phyloP scores from a whole-genome alignment of 92 coral and sea anemone genomes.

The Zoanthus sociatus region DNA sequence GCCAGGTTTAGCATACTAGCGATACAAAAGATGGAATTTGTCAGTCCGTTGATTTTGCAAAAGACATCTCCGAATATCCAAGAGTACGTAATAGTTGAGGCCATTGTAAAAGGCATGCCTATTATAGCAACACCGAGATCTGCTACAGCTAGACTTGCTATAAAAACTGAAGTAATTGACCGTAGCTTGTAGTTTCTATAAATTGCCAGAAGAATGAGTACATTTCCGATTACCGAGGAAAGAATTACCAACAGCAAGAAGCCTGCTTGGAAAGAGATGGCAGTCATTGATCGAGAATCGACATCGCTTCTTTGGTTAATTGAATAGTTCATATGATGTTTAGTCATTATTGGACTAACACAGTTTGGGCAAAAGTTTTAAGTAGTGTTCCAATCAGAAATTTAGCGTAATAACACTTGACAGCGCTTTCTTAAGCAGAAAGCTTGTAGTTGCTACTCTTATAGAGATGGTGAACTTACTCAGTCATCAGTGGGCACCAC shows the following conservation, averaged over 20 bases:
- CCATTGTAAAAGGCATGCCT: slow-evolving; percentile 88
- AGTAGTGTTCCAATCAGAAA: neutral
- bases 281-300: slow-evolving; percentile 70
- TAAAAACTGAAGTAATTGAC: slow-evolving; percentile 78
- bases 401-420: neutral
- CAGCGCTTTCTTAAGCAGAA: neutral
- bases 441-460: neutral
- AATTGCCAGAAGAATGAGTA: slow-evolving; percentile 80
- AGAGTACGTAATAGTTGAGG: slow-evolving; percentile 78
- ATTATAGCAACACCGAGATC: slow-evolving; percentile 79
- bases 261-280: slow-evolving; percentile 74
- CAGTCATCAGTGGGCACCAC: neutral
- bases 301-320: neutral
- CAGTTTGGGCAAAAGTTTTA: neutral
- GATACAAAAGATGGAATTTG: slow-evolving; percentile 81
- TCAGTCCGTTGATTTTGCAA: slow-evolving; percentile 84
- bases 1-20: slow-evolving; percentile 88
- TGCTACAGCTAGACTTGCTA: slow-evolving; percentile 88
- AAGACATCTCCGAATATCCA: slow-evolving; percentile 83
- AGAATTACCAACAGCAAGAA: slow-evolving; percentile 72
- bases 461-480: neutral
- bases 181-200: slow-evolving; percentile 71
- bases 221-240: slow-evolving; percentile 81
- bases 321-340: neutral
- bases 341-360: neutral